Percentiles rank a stretch among this genome's conserved stretches.
These are phyloP conservation scores for Cerastis rubricosa DNA, from an alignment of 2,888 invertebrate species.

Conservation along the genomic window DNA sequence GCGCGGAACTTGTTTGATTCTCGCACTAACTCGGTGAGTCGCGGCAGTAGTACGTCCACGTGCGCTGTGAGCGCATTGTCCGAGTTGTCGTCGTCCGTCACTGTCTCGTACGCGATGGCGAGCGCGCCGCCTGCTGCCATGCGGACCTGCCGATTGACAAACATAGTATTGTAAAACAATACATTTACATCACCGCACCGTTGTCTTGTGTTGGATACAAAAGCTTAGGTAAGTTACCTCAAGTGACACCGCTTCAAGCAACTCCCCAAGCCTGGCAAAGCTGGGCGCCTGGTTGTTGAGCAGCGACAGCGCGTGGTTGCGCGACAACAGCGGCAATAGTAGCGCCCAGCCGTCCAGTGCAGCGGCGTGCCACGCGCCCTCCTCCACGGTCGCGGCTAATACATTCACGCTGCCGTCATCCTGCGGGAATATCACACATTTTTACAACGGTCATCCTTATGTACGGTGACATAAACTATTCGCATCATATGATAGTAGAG, in stretches of 20 bases:
- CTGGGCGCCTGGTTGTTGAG: constrained; percentile 76
- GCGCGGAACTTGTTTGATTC: constrained; percentile 98
- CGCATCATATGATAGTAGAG: background rate
- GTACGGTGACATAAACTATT: background rate
- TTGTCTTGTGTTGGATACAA: background rate
- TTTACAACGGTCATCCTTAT: background rate
- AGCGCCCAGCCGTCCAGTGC: constrained; percentile 98
- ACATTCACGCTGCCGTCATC: constrained; percentile 93
- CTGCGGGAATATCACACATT: constrained; percentile 71
- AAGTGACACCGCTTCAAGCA: constrained; percentile 88
- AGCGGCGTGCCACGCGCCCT: constrained; percentile 93
- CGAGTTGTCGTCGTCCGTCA: constrained; percentile 93
- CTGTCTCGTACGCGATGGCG: constrained; percentile 94
- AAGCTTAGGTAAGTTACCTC: constrained; percentile 65
- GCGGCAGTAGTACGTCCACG: constrained; percentile 92
- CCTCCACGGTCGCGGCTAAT: constrained; percentile 92
- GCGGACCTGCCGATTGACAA: constrained; percentile 81
- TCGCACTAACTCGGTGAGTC: constrained; percentile 95
- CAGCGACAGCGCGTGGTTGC: constrained; percentile 92
- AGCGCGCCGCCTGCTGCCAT: constrained; percentile 94
- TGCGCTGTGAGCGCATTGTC: constrained; percentile 90
- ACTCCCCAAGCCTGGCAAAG: constrained; percentile 86
- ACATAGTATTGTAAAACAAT: background rate
- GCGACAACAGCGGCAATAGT: constrained; percentile 95
- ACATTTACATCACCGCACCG: background rate